A percentile compares a stretch with the other conserved stretches of the same genome.
phyloP scores from a whole-genome alignment of 2,888 invertebrate genomes.

The Hypomecis punctinalis region DNA sequence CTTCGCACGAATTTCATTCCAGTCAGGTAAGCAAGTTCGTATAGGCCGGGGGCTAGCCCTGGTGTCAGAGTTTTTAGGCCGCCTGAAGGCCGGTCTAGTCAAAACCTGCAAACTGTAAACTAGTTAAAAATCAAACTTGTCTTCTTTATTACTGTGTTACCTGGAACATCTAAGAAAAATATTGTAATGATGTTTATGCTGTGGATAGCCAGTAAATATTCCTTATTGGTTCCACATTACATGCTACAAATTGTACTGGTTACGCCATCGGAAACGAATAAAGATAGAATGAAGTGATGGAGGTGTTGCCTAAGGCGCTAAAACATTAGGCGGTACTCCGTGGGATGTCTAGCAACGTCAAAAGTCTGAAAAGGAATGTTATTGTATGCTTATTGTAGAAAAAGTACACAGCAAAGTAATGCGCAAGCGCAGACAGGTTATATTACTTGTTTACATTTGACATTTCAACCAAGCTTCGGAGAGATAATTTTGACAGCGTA shows the following conservation, averaged over 20 bases:
- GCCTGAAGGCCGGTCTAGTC: too few relatives aligned
- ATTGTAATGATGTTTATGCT: neutral
- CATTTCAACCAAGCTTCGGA: constrained; percentile 32
- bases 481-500: constrained; percentile 39
- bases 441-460: constrained; percentile 37
- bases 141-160: neutral
- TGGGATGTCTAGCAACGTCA: constrained; percentile 26
- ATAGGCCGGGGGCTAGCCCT: too few relatives aligned
- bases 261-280: constrained; percentile 11
- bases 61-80: too few relatives aligned
- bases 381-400: constrained; percentile 6
- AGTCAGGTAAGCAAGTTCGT: too few relatives aligned
- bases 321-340: constrained; percentile 11
- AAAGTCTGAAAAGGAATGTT: constrained; percentile 24
- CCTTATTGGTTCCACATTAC: constrained; percentile 1
- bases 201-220: neutral
- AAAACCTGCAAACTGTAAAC: too few relatives aligned
- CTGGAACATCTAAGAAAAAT: neutral
- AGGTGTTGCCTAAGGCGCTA: constrained; percentile 18
- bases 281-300: constrained; percentile 16
- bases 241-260: constrained; percentile 1
- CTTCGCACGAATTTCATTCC: too few relatives aligned
- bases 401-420: neutral
- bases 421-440: constrained; percentile 18
- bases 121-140: too few relatives aligned